Evolutionary conservation across 1,140 invertebrate species (phyloP), one percentile per base, ranked within the genome.

Genomic region (Parapsyche elsis): DNA sequence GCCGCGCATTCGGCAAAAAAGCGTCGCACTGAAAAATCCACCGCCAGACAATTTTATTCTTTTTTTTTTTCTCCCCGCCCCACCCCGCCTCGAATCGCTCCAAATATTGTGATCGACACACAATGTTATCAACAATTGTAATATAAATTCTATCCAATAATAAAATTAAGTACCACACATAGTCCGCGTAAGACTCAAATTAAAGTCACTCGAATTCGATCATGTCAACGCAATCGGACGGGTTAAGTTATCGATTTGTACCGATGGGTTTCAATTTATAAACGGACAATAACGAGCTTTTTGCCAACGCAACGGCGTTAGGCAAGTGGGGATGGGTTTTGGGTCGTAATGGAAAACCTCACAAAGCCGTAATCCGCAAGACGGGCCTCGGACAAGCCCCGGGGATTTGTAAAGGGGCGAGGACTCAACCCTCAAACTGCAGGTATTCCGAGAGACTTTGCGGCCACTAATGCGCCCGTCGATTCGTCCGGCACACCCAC

Each of bases 381-480:
- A 19, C 64, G 21, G 24, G 7, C 64, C 23, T 26, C 23, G n/a
- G 24, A 67, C 59, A 61, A 61, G 49, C 59, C 67, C 38, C 7
- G 38, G 38, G 59, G 71, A 45, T 46, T 75, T 53, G 44, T n/a
- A 46, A 30, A 46, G 53, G 79, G 26, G 23, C 30, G 23, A 21
- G 59, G 59, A 38, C 21, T 24, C n/a, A 74, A 59, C 19, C 71
- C 78, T 80, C 71, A 67, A 38, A 70, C 71, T 76, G 71, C 71
- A 80, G 57, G 79, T 80, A 70, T 80, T 38, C 57, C 45, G 71
- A 19, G 19, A 61, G 24, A 44, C 19, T 80, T 53, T 45, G 44
- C 64, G 21, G n/a, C 38, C 61, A 80, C 71, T 76, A 80, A 80
- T 76, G 74, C 38, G 49, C 10, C 2, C 49, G 49, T 12, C 16